Evolutionary conservation across 2,113 vertebrate genomes (phyloP).

Genomic region (Clarias macrocephalus): DNA sequence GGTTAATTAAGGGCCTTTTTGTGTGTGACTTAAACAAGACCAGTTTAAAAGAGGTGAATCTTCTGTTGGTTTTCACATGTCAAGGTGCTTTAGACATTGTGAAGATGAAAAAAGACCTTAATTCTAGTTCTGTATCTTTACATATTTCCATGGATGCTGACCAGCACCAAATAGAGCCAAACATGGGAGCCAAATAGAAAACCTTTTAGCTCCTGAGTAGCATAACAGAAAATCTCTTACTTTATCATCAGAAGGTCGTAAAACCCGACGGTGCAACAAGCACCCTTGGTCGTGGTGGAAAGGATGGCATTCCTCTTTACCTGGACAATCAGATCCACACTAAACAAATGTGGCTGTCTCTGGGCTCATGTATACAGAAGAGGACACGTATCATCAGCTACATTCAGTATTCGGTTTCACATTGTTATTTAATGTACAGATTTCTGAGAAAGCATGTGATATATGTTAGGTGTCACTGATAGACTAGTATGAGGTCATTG

Average conservation of each 20-base stretch:
- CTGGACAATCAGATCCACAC: not conserved
- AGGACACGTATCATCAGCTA: too few relatives aligned
- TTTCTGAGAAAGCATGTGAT: not conserved
- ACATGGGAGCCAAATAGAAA: not conserved
- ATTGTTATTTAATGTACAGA: not conserved
- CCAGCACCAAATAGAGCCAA: too few relatives aligned
- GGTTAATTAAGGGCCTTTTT: conserved; percentile 29
- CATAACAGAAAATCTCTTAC: not conserved
- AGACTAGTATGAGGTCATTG: not conserved
- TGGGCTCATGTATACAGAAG: too few relatives aligned
- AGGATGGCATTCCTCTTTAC: not conserved
- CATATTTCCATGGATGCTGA: not conserved
- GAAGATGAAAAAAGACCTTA: not conserved
- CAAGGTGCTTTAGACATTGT: conserved; percentile 7
- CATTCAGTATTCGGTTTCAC: too few relatives aligned
- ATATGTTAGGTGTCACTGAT: not conserved
- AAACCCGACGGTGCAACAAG: not conserved
- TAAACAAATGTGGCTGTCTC: too few relatives aligned
- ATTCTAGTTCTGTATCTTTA: not conserved
- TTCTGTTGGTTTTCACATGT: too few relatives aligned
- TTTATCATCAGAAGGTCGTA: not conserved
- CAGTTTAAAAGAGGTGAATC: too few relatives aligned
- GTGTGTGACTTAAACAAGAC: too few relatives aligned
- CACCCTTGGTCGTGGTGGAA: not conserved
- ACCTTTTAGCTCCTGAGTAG: not conserved